Percentiles rank a stretch among this genome's conserved stretches.
Conservation (phyloP, 1,140 invertebrate genomes). For the Idris sp. region DNA sequence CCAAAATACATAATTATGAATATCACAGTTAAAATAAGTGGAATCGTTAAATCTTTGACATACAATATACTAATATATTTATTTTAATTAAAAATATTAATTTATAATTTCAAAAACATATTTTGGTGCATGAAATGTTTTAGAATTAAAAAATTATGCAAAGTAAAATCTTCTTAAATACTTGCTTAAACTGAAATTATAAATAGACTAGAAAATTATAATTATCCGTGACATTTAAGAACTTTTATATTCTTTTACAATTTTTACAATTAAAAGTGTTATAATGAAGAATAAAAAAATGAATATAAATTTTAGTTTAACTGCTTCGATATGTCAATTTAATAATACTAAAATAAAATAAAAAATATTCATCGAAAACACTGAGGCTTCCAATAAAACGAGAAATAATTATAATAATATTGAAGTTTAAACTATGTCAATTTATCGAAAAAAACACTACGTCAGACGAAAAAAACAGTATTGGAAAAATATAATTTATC, state of each 20-base stretch:
- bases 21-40: too few relatives aligned
- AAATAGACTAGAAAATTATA: conserved; percentile 36
- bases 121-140: too few relatives aligned
- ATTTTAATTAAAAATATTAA: too few relatives aligned
- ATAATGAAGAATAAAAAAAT: conserved; percentile 14
- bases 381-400: conserved; percentile 38
- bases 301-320: conserved; percentile 24
- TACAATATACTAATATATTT: too few relatives aligned
- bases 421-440: conserved; percentile 32
- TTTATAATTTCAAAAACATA: too few relatives aligned
- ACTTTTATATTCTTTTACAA: conserved; percentile 50
- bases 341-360: too few relatives aligned
- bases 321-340: conserved; percentile 40
- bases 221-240: conserved; percentile 35
- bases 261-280: conserved; percentile 31
- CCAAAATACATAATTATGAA: too few relatives aligned
- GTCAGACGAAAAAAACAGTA: conserved; percentile 9
- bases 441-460: conserved; percentile 47
- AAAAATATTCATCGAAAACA: conserved; percentile 43
- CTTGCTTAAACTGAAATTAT: conserved; percentile 34
- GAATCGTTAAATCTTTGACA: too few relatives aligned
- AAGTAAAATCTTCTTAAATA: conserved; percentile 28
- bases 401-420: conserved; percentile 36
- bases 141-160: not conserved
- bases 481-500: not conserved